Evolutionary conservation across 1,140 invertebrate species (phyloP).

Genomic region (Mycetomoellerius zeteki): DNA sequence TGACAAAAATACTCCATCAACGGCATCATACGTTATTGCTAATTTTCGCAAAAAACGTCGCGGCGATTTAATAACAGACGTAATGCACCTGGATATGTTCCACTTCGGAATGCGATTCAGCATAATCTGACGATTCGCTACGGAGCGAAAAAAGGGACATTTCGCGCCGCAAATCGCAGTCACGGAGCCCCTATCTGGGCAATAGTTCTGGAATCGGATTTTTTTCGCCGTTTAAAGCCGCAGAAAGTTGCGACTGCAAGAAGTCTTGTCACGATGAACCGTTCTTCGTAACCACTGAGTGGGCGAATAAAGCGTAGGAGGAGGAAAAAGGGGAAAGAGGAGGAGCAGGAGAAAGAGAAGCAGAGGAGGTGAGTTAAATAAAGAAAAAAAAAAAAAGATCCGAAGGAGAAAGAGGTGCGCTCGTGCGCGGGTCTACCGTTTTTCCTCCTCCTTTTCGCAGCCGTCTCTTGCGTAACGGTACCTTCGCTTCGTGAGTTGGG

Average conservation of each 20-base stretch:
- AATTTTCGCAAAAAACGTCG: background rate
- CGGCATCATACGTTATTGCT: background rate
- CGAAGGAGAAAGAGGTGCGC: conserved; percentile 6
- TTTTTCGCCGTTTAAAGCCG: conserved; percentile 1
- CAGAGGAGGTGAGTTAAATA: background rate
- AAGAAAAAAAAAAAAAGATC: background rate
- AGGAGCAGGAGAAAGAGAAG: background rate
- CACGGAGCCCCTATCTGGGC: background rate
- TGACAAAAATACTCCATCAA: background rate
- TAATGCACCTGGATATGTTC: background rate
- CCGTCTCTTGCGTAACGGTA: conserved; percentile 66
- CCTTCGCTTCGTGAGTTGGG: conserved; percentile 28
- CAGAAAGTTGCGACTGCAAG: conserved; percentile 15
- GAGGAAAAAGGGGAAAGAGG: background rate
- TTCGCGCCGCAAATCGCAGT: background rate
- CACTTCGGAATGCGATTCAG: background rate
- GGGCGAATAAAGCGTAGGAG: conserved; percentile 22
- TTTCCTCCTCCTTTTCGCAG: conserved; percentile 52
- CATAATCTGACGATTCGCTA: conserved; percentile 15
- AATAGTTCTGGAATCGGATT: conserved; percentile 18
- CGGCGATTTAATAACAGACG: background rate
- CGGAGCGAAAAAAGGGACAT: conserved; percentile 4
- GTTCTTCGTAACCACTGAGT: conserved; percentile 32
- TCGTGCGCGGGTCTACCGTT: conserved; percentile 4
- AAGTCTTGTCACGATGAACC: conserved; percentile 23